Evolutionary conservation across 37 sponge, comb jelly and placozoan species (phyloP).

Genomic region (Geodia barretti): DNA sequence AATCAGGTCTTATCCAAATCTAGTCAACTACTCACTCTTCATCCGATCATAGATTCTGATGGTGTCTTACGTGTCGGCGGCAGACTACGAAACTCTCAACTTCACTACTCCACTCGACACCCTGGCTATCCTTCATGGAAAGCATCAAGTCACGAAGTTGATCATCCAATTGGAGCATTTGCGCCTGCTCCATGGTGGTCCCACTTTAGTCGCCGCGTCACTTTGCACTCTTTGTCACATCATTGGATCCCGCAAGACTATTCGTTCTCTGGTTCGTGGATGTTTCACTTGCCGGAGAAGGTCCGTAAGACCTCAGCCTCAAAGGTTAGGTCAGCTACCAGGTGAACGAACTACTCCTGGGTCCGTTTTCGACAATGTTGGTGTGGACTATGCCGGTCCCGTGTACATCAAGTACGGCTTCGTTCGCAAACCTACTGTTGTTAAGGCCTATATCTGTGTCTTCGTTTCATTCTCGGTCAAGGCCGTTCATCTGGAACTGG

Average conservation of each 20-base stretch:
- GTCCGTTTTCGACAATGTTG: constrained; percentile 39
- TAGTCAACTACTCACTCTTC: background rate
- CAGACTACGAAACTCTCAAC: constrained; percentile 3
- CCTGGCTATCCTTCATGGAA: constrained; percentile 26
- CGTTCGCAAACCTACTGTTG: constrained; percentile 6
- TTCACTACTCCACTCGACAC: background rate
- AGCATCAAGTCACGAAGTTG: constrained; percentile 3
- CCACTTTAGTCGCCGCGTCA: background rate
- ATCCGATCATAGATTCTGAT: constrained; percentile 20
- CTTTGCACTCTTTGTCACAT: constrained; percentile 2
- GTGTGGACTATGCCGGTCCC: constrained; percentile 63
- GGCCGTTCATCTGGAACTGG: constrained; percentile 33
- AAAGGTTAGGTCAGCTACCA: constrained; percentile 39
- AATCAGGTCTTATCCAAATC: background rate
- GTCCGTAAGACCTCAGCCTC: constrained; percentile 12
- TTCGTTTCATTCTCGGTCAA: constrained; percentile 18
- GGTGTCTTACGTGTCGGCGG: constrained; percentile 30
- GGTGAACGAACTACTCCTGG: constrained; percentile 32
- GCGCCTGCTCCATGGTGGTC: constrained; percentile 22
- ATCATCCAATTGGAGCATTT: constrained; percentile 5
- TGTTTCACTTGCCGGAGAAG: constrained; percentile 32
- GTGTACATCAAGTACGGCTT: constrained; percentile 16
- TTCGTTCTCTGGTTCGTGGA: constrained; percentile 7
- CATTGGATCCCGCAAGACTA: background rate
- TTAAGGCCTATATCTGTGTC: constrained; percentile 34